Evolutionary conservation across 1,140 invertebrate genomes (phyloP).

Genomic region (Drosophila erecta): DNA sequence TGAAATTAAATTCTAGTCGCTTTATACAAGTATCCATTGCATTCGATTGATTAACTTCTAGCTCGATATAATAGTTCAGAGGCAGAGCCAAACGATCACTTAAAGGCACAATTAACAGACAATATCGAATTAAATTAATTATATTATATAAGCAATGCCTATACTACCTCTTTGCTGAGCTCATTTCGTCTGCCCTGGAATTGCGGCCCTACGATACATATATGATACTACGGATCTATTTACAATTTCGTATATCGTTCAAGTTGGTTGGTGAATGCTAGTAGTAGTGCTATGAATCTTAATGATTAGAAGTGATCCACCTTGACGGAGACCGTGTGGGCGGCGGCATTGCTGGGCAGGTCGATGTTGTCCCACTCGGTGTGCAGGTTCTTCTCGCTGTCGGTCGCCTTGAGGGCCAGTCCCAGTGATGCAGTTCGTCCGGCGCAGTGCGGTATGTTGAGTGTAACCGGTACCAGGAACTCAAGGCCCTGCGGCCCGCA

Average conservation of each 20-base stretch:
- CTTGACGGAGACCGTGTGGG: conserved; percentile 94
- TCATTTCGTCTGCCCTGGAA: conserved; percentile 54
- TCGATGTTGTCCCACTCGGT: conserved; percentile 91
- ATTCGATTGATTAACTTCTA: conserved; percentile 46
- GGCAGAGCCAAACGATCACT: conserved; percentile 71
- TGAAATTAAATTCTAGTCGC: conserved; percentile 47
- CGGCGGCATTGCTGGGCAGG: conserved; percentile 90
- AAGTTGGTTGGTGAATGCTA: conserved; percentile 22
- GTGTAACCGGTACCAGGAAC: conserved; percentile 94
- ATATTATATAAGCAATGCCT: conserved; percentile 66
- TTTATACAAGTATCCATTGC: conserved; percentile 64
- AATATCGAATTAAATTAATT: conserved; percentile 67
- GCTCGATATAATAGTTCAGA: conserved; percentile 51
- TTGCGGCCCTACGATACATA: conserved; percentile 37
- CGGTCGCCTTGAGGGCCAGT: conserved; percentile 91
- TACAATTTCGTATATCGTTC: conserved; percentile 57
- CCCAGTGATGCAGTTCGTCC: conserved; percentile 89
- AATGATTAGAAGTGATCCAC: conserved; percentile 92
- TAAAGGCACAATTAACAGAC: conserved; percentile 80
- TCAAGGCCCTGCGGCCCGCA: conserved; percentile 96
- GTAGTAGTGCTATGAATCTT: conserved; percentile 40
- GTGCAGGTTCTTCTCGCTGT: conserved; percentile 89
- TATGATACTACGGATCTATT: conserved; percentile 53
- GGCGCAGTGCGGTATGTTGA: conserved; percentile 91
- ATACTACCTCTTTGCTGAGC: conserved; percentile 23